phyloP scores from a whole-genome alignment of 1,140 invertebrate genomes.

The Zaprionus capensis region DNA sequence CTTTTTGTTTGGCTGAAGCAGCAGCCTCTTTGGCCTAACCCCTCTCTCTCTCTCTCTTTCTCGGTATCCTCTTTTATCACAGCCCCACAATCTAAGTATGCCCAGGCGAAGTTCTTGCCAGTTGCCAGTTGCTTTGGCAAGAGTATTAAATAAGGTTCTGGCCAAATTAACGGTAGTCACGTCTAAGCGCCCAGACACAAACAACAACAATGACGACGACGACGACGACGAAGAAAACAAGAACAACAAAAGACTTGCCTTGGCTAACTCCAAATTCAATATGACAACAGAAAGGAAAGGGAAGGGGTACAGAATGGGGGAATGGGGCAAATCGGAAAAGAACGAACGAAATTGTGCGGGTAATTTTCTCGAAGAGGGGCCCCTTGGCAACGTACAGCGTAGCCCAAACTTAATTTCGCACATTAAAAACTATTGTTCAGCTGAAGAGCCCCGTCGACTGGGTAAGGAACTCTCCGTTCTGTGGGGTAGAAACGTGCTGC shows the following conservation, averaged over 20 bases:
- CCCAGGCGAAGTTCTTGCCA: conserved; percentile 52
- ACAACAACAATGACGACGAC: conserved; percentile 31
- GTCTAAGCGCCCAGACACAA: conserved; percentile 56
- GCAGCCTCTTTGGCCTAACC: conserved; percentile 5
- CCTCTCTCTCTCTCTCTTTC: background rate
- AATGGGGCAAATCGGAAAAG: conserved; percentile 17
- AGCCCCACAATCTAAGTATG: conserved; percentile 59
- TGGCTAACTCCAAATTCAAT: conserved; percentile 73
- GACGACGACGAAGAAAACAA: background rate
- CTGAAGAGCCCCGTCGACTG: conserved; percentile 20
- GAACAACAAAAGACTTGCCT: conserved; percentile 53
- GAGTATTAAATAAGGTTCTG: conserved; percentile 58
- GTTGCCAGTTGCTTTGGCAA: conserved; percentile 45
- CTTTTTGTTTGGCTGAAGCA: conserved; percentile 46
- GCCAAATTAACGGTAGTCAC: conserved; percentile 79
- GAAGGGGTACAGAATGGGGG: conserved; percentile 9
- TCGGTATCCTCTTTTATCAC: conserved; percentile 46
- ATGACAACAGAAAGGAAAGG: conserved; percentile 44
- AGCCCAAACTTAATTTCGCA: conserved; percentile 74
- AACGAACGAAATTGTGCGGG: conserved; percentile 57
- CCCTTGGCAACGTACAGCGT: conserved; percentile 20
- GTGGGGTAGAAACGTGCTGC: conserved; percentile 50
- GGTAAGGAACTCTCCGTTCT: background rate
- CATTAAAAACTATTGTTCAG: conserved; percentile 75
- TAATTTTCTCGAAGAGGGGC: conserved; percentile 47